Evolutionary conservation across 2,888 invertebrate species (phyloP).

Genomic region (Cabera pusaria): DNA sequence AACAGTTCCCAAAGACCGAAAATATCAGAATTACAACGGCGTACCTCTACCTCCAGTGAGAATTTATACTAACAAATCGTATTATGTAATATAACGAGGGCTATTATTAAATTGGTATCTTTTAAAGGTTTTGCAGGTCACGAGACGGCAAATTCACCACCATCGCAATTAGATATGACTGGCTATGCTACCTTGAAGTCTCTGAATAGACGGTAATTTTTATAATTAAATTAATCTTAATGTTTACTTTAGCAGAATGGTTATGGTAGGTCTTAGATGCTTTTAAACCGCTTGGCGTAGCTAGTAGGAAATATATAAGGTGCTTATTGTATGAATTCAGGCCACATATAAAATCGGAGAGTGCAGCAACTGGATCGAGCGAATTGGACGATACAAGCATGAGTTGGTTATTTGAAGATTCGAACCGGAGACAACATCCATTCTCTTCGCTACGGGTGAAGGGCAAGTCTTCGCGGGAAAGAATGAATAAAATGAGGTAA

Average conservation of each 20-base stretch:
- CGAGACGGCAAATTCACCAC: conserved; percentile 80
- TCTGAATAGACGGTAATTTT: conserved; percentile 84
- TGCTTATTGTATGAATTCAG: conserved; percentile 7
- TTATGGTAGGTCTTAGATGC: too few relatives aligned
- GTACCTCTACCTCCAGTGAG: conserved; percentile 84
- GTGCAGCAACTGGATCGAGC: conserved; percentile 81
- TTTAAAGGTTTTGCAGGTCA: conserved; percentile 76
- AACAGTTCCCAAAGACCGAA: conserved; percentile 65
- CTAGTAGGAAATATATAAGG: too few relatives aligned
- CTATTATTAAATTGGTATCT: too few relatives aligned
- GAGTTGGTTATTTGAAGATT: conserved; percentile 87
- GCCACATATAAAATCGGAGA: conserved; percentile 71
- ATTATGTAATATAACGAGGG: too few relatives aligned
- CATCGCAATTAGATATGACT: conserved; percentile 89
- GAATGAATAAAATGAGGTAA: conserved; percentile 69
- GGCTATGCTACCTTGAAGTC: conserved; percentile 90
- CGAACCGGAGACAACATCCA: conserved; percentile 85
- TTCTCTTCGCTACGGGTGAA: conserved; percentile 85
- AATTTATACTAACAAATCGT: conserved; percentile 21
- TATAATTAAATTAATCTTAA: too few relatives aligned
- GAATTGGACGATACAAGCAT: conserved; percentile 85
- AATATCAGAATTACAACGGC: conserved; percentile 75
- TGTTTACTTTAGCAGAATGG: too few relatives aligned
- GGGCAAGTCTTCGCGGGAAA: conserved; percentile 62
- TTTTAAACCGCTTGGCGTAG: too few relatives aligned